Conservation (phyloP, 2,888 invertebrate species). For the Macrophya alboannulata region DNA sequence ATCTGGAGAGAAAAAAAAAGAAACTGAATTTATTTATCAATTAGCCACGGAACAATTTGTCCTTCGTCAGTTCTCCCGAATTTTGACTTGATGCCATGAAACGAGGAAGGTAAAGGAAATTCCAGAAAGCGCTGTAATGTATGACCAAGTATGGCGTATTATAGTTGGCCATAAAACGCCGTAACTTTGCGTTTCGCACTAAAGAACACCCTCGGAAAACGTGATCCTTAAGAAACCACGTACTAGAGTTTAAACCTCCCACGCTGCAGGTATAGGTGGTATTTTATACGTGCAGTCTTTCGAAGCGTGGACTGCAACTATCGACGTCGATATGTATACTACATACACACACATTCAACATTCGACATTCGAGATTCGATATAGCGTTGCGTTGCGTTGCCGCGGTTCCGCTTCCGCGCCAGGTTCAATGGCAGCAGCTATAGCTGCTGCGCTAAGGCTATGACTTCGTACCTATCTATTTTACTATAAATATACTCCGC, state of each 20-base stretch:
- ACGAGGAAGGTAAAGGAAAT: background rate
- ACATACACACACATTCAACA: background rate
- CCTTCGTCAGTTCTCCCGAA: background rate
- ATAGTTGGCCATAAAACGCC: constrained; percentile 12
- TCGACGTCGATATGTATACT: background rate
- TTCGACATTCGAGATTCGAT: constrained; percentile 37
- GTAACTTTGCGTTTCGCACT: constrained; percentile 34
- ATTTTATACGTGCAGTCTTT: constrained; percentile 25
- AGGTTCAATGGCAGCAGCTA: constrained; percentile 36
- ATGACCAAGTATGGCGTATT: background rate
- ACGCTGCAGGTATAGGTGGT: background rate
- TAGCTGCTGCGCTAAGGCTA: too few relatives aligned
- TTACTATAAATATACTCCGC: background rate
- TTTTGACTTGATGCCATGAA: background rate
- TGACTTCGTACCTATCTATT: background rate
- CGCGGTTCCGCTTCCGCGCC: constrained; percentile 24
- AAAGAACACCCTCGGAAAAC: constrained; percentile 35
- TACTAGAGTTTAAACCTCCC: constrained; percentile 29
- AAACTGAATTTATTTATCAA: too few relatives aligned
- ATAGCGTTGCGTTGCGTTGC: constrained; percentile 9
- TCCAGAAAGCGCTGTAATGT: background rate
- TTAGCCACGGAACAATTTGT: too few relatives aligned
- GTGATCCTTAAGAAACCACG: constrained; percentile 48
- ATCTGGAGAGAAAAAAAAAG: background rate
- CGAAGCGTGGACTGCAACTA: constrained; percentile 38